Evolutionary conservation across 2,797 vertebrate genomes (phyloP), one percentile per base, ranked within the genome.

Genomic region (Presbytis comata): DNA sequence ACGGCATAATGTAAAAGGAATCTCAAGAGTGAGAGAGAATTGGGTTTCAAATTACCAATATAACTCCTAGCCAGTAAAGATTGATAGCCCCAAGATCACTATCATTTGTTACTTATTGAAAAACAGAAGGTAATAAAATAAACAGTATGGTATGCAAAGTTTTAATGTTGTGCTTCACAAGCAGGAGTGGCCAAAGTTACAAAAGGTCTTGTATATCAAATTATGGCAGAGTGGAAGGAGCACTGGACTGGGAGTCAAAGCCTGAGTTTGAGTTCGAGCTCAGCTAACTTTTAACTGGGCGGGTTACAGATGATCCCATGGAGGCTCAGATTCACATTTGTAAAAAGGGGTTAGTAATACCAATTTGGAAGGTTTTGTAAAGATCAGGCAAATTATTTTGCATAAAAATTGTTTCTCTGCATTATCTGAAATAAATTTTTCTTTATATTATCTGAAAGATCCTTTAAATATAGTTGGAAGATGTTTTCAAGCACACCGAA

Each of bases 391-490:
- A 91, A 85, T 86, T 39, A 86, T 26, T 61, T 1, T 14, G 64
- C 36, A 28, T 22, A 70, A 85, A 94, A 13, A 64, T 2, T 4
- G 75, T 76, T 92, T 84, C 19, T 84, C 41, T 78, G 50, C 0
- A 59, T 61, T 83, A 74, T 33, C 39, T 64, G 46, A 82, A 84
- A 75, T 74, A 39, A 0, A 28, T 7, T 75, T 89, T 79, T 57
- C 30, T 86, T 89, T 72, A 44, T 64, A 64, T 44, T 55, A 80
- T n/a, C 44, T 55, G 24, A 88, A 92, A 64, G 9, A 64, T 72
- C 24, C 93, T 92, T 55, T 46, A 80, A 50, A 46, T 67, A 30
- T 64, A 26, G 89, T 91, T 95, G 96, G 55, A 93, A 93, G 13
- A 22, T 90, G 1, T 75, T 82, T 91, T 89, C 46, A 83, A 76